Percentiles rank a stretch among this genome's conserved stretches.
These are phyloP conservation scores for Cliona cf. orientalis DNA, from an alignment of 37 sponge, comb jelly and placozoan species.

Conservation along the genomic window DNA sequence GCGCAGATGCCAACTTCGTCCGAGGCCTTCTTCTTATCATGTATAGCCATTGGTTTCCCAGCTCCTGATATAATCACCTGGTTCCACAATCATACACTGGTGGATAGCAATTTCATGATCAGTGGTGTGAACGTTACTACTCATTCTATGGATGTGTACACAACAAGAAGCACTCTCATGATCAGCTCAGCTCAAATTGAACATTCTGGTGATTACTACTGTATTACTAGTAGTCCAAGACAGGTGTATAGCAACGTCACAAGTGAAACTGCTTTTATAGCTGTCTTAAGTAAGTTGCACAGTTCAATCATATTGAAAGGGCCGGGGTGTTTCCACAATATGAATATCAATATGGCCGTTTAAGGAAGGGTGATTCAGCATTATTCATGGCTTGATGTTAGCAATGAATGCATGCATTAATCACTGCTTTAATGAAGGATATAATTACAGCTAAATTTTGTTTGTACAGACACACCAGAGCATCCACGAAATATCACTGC, in stretches of 20 bases:
- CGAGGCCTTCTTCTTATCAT: constrained; percentile 24
- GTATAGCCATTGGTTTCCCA: constrained; percentile 61
- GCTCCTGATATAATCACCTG: constrained; percentile 45
- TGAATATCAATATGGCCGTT: background rate
- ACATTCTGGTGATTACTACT: constrained; percentile 57
- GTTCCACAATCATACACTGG: constrained; percentile 44
- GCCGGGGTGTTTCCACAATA: no score
- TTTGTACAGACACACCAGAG: constrained; percentile 51
- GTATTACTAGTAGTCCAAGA: constrained; percentile 2
- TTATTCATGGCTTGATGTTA: background rate
- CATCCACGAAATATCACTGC: constrained; percentile 38
- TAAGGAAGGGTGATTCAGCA: background rate
- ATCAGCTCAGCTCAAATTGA: constrained; percentile 13
- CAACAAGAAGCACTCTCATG: constrained; percentile 43
- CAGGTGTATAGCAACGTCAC: background rate
- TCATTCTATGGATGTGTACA: constrained; percentile 3
- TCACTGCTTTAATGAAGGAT: background rate
- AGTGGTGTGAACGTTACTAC: background rate
- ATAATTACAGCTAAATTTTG: background rate
- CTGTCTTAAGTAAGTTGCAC: constrained; percentile 33
- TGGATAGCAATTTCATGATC: constrained; percentile 1
- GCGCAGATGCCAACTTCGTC: background rate
- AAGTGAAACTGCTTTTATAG: constrained; percentile 9
- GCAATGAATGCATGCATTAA: background rate
- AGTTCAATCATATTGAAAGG: background rate